phyloP scores from a whole-genome alignment of 2,888 invertebrate species.

The Parnassius glacialis region DNA sequence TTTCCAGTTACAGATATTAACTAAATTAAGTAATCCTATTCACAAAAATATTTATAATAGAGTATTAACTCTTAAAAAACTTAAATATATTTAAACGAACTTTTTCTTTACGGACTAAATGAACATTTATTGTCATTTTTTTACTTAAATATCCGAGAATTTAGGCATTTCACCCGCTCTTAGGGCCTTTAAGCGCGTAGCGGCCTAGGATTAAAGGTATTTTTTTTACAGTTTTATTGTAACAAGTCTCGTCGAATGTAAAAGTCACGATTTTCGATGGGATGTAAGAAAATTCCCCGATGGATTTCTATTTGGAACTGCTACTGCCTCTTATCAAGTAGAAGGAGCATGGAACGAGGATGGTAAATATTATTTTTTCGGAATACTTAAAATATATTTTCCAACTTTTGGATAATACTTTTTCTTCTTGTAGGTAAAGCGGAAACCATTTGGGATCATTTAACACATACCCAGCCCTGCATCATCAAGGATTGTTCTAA shows the following conservation, averaged over 20 bases:
- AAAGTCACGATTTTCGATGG: conserved; percentile 10
- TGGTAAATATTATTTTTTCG: conserved; percentile 32
- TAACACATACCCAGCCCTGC: conserved; percentile 68
- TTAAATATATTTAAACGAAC: too few species aligned
- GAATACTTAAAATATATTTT: background rate
- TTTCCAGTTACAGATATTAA: too few species aligned
- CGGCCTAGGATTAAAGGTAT: too few species aligned
- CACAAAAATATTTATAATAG: too few species aligned
- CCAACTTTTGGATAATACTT: background rate
- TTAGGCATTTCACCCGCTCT: too few species aligned
- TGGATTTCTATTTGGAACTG: conserved; percentile 40
- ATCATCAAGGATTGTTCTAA: conserved; percentile 74
- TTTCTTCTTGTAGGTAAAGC: conserved; percentile 61
- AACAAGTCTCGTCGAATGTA: conserved; percentile 1
- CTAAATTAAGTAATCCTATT: too few species aligned
- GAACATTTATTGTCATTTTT: too few species aligned
- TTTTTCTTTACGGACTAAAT: too few species aligned
- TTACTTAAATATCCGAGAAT: too few species aligned
- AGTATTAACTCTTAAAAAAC: too few species aligned
- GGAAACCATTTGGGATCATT: conserved; percentile 82
- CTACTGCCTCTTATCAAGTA: conserved; percentile 46
- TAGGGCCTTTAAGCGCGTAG: too few species aligned
- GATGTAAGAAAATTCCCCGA: conserved; percentile 36
- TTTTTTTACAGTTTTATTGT: conserved; percentile 9
- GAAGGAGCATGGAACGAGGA: conserved; percentile 49